phyloP scores from a whole-genome alignment of 2,797 vertebrate species.

The Malurus leucopterus region DNA sequence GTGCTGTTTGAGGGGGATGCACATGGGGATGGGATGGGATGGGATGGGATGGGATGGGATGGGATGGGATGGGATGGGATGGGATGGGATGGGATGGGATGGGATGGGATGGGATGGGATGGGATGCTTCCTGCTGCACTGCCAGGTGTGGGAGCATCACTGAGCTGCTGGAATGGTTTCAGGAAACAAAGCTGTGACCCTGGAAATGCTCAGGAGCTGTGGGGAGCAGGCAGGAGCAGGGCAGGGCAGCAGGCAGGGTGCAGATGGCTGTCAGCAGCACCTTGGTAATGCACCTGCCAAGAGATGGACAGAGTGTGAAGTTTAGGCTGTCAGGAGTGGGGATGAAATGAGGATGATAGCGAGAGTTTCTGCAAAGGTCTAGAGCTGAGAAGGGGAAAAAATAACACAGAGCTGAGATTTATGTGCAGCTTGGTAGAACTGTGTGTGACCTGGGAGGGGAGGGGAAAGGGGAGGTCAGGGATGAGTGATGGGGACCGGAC shows the following conservation, averaged over 20 bases:
- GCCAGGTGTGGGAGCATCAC: neutral
- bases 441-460: neutral
- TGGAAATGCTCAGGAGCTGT: neutral
- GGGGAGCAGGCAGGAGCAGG: neutral
- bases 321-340: neutral
- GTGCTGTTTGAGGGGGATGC: neutral
- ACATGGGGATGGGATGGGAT: accelerated
- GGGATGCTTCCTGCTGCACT: neutral
- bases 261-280: neutral
- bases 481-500: neutral
- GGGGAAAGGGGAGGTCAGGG: neutral
- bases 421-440: neutral
- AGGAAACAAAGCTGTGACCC: neutral
- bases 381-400: neutral
- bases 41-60: neutral
- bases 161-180: neutral
- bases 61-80: neutral
- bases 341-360: neutral
- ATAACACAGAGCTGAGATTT: neutral
- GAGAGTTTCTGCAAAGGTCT: neutral
- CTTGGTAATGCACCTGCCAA: neutral
- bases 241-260: neutral
- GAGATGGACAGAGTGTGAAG: neutral
- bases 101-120: neutral
- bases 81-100: neutral